Conservation (phyloP, 1,140 invertebrate species). For the Microplitis mediator region DNA sequence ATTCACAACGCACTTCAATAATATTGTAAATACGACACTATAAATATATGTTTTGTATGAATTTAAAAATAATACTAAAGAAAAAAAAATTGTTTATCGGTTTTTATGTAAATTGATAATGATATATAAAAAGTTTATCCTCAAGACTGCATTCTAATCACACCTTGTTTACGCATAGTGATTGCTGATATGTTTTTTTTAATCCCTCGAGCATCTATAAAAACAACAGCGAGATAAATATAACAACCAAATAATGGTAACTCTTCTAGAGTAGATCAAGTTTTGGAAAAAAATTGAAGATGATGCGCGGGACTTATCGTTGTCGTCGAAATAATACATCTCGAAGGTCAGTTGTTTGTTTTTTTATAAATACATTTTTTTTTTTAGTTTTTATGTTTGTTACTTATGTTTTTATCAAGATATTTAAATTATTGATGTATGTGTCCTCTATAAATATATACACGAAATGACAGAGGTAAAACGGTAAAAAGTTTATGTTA, state of each 20-base stretch:
- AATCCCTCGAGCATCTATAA: slow-evolving; percentile 13
- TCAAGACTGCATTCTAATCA: too few relatives aligned
- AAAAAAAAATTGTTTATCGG: too few relatives aligned
- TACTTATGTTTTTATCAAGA: background rate
- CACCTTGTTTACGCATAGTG: background rate
- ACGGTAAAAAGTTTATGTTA: too few relatives aligned
- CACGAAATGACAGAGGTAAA: too few relatives aligned
- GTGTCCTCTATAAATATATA: too few relatives aligned
- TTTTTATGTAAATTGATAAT: too few relatives aligned
- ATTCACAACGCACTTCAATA: background rate
- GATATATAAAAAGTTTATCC: too few relatives aligned
- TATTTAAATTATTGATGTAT: too few relatives aligned
- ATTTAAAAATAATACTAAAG: too few relatives aligned
- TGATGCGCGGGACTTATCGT: background rate
- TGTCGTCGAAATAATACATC: background rate
- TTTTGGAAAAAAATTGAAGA: background rate
- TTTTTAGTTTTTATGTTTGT: background rate
- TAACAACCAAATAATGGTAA: background rate
- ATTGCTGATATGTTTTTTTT: background rate
- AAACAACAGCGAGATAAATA: slow-evolving; percentile 17
- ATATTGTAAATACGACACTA: too few relatives aligned
- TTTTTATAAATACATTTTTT: background rate
- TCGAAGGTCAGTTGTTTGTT: background rate
- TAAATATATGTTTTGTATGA: too few relatives aligned
- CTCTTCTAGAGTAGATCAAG: background rate